Conservation (phyloP, 2,113 vertebrate genomes). For the Montifringilla adamsi region DNA sequence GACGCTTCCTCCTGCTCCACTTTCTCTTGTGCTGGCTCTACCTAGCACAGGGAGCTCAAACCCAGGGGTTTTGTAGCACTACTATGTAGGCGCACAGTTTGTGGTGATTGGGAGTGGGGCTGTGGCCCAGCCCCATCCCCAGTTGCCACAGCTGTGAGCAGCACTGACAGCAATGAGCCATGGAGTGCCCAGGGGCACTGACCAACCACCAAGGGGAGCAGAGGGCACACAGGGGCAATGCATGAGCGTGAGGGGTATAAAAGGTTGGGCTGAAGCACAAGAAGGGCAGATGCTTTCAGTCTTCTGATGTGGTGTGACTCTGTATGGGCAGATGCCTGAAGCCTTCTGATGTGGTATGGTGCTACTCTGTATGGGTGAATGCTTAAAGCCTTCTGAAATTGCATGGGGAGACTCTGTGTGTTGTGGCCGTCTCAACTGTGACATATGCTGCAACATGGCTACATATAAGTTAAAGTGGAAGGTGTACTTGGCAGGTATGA, state of each 20-base stretch:
- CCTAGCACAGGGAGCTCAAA: not conserved
- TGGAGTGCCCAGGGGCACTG: not conserved
- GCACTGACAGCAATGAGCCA: not conserved
- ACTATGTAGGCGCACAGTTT: not conserved
- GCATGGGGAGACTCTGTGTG: not conserved
- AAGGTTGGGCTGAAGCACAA: not conserved
- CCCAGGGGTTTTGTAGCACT: rapidly evolving
- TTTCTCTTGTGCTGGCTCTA: not conserved
- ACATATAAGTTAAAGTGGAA: not conserved
- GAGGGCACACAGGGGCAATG: not conserved
- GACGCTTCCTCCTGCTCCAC: rapidly evolving
- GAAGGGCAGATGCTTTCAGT: not conserved
- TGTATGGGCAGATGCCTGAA: not conserved
- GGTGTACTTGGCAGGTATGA: not conserved
- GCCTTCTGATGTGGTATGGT: not conserved
- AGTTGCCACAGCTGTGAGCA: not conserved
- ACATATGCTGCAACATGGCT: not conserved
- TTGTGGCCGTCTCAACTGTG: not conserved
- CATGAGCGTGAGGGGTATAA: rapidly evolving
- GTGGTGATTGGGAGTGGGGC: not conserved
- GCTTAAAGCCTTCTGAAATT: not conserved
- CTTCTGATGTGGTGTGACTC: not conserved
- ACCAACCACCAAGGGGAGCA: not conserved
- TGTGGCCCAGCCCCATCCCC: not conserved
- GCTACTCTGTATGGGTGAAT: too few species aligned